Conservation (phyloP, 1,140 invertebrate species). For the Drosophila chauvacae region DNA sequence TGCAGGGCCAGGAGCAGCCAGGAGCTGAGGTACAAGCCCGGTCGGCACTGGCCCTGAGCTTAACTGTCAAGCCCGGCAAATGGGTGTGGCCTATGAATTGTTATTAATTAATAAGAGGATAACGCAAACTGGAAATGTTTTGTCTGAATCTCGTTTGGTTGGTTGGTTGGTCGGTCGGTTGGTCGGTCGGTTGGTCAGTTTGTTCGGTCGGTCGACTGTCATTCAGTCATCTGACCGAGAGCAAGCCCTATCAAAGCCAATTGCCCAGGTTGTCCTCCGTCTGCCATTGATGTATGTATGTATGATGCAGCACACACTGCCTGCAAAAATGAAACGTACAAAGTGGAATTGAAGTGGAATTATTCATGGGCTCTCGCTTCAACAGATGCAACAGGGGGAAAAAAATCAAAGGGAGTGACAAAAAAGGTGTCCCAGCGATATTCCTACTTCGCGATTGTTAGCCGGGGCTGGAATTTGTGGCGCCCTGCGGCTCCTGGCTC, state of each 20-base stretch:
- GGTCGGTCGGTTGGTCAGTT: background rate
- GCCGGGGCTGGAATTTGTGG: constrained; percentile 42
- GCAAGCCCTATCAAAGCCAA: constrained; percentile 69
- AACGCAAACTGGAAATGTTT: constrained; percentile 29
- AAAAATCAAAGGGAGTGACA: background rate
- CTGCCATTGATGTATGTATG: constrained; percentile 74
- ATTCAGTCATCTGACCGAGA: constrained; percentile 2
- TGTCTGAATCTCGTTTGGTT: constrained; percentile 9
- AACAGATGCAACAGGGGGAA: background rate
- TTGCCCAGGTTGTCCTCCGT: constrained; percentile 32
- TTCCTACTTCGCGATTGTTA: constrained; percentile 48
- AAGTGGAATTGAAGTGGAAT: constrained; percentile 80
- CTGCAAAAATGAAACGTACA: constrained; percentile 77
- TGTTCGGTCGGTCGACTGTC: background rate
- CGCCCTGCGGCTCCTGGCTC: constrained; percentile 35
- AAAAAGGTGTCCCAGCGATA: constrained; percentile 9
- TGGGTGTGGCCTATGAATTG: constrained; percentile 40
- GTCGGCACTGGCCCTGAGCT: constrained; percentile 1
- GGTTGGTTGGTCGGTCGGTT: background rate
- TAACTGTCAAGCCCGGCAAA: constrained; percentile 25
- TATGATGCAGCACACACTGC: constrained; percentile 44
- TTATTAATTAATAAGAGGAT: constrained; percentile 64
- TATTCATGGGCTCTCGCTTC: constrained; percentile 70
- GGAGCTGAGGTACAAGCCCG: background rate
- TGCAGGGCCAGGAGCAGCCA: background rate